Percentiles rank a stretch among this genome's conserved stretches.
These are phyloP conservation scores for Danio choprae DNA, from an alignment of 2,797 vertebrate genomes.

Conservation along the genomic window DNA sequence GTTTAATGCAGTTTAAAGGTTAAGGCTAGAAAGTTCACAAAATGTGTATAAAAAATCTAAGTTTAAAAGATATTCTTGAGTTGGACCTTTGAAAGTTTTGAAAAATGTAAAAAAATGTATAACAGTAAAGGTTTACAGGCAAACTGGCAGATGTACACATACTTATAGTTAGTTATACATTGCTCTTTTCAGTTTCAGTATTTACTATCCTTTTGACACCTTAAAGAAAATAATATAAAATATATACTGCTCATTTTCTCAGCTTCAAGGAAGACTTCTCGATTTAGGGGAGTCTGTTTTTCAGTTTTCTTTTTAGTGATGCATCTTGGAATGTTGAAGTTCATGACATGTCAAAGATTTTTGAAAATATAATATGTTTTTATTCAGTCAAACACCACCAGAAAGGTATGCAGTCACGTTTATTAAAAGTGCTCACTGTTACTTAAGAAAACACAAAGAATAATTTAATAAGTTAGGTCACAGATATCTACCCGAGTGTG, in stretches of 20 bases:
- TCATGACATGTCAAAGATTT: constrained; percentile 28
- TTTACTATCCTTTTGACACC: too few relatives aligned
- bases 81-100: background rate
- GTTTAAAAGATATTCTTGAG: too few relatives aligned
- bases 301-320: constrained; percentile 31
- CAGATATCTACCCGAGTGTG: constrained; percentile 28
- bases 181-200: too few relatives aligned
- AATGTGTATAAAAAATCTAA: too few relatives aligned
- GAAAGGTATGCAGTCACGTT: constrained; percentile 38
- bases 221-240: too few relatives aligned
- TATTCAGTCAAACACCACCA: constrained; percentile 8
- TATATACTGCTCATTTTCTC: too few relatives aligned
- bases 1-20: too few relatives aligned
- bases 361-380: constrained; percentile 36
- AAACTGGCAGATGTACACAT: background rate
- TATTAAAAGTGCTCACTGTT: constrained; percentile 49
- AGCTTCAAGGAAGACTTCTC: background rate
- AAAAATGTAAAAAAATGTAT: background rate
- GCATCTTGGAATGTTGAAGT: constrained; percentile 19
- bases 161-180: too few relatives aligned
- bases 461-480: constrained; percentile 56
- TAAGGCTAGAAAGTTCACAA: too few relatives aligned
- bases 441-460: constrained; percentile 48
- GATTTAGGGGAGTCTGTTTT: constrained; percentile 23
- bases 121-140: background rate